Base-by-base conservation (phyloP, 2,113 vertebrate species). In the Chauna torquata region DNA sequence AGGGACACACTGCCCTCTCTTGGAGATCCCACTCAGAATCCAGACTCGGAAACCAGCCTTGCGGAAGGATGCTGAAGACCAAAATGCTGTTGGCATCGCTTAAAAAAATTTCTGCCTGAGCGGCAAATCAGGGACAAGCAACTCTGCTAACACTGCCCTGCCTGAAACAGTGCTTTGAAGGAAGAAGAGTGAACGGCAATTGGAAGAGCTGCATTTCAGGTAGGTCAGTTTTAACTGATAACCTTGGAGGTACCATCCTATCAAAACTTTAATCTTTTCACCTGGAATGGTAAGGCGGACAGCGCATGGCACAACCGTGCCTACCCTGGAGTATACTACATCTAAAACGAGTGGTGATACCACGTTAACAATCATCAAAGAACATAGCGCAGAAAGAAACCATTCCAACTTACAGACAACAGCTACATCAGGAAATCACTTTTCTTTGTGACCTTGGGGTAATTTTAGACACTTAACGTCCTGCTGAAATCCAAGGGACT, bases 1-100 rank as follows among this genome's bases (percentile, higher is more conserved):
- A 78, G 86, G 86, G 84, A 64, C 62, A 79, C 92, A 95, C 52
- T 97, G 97, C 96, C 97, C 94, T 93, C 97, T 96, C 84, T 94
- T 85, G 97, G 94, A 72, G 49, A n/a, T 30, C 44, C 28, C 3
- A 14, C 8, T 47, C 42, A 19, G 42, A 32, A 25, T 16, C n/a
- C n/a, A 64, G 22, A 55, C 66, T 83, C 34, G 72, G 12, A 17
- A 44, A 0, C 12, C 64, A 58, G 58, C 44, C 32, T 49, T 5
- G 3, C 0, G 1, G 27, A 36, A 12, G 49, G 70, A 62, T 3
- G 5, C 2, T 3, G 61, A 65, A 57, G 50, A 71, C 17, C n/a
- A 57, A n/a, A 30, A 7, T 0, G 2, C 30, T 20, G 6, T 3
- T 20, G 30, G 78, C 72, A 70, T 52, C 45, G 15, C 57, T 40